Evolutionary conservation across 2,797 vertebrate species (phyloP), one percentile per base, ranked within the genome.

Genomic region (Peromyscus aztecus): DNA sequence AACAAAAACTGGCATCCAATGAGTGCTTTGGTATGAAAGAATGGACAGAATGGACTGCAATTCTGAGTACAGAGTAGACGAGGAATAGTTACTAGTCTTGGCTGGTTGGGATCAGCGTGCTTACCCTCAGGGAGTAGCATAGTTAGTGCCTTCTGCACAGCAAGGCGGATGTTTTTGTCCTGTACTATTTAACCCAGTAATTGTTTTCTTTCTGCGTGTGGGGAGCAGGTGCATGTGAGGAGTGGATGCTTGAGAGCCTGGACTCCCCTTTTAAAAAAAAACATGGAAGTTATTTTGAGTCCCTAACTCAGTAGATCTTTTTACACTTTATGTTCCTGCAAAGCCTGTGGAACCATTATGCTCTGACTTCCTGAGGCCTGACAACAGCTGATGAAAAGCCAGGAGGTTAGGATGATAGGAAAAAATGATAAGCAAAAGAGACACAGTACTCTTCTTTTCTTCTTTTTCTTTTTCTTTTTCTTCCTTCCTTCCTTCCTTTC

Each of bases 11-110:
- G 8, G 69, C 46, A 78, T 90, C 91, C n/a, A 59, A 1, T 73
- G 52, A 91, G 65, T 81, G 49, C 27, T 77, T 96, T 71, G 43
- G 61, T 96, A 43, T 82, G 76, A 83, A 95, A 73, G 55, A 93
- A 88, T 85, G 31, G n/a, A 65, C 37, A 91, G 83, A 94, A 89
- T 34, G 23, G 59, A 21, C 59, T 65, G 57, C 43, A 49, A 3
- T 77, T 37, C 59, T 93, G 16, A 87, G 7, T 57, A 52, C 0
- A 71, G 67, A 78, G 67, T 59, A 83, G 57, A 59, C 1, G 80
- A 84, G 85, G 85, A 61, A 37, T 52, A 57, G 80, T 87, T 93
- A 78, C n/a, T 63, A 12, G 85, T 80, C 61, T 85, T 14, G 43
- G 34, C 61, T 84, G 43, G 31, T 75, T 91, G 4, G 59, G 75